Base-by-base conservation (phyloP, 2,888 invertebrate species). In the Acronicta alni region DNA sequence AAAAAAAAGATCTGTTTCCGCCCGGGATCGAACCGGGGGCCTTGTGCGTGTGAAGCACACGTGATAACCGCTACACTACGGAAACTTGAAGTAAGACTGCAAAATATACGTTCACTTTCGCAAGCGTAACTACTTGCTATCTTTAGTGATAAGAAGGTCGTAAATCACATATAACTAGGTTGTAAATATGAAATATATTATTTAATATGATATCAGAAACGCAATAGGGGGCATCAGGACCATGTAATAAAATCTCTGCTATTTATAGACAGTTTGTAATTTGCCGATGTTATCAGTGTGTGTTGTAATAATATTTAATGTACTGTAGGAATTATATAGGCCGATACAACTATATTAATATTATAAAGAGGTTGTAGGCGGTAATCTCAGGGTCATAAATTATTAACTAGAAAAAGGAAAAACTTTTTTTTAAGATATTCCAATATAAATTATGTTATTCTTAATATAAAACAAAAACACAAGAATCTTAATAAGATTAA, bases 11-110 rank as follows among this genome's bases (percentile, higher is more conserved):
- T 9, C 41, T 95, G 95, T 95, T 95, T 95, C 95, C 95, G 95
- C 95, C 95, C 95, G 95, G 95, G 95, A 95, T 95, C 95, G 95
- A 95, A 95, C 95, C 95, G 95, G 95, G 95, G 95, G 90, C 95
- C 95, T 96, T 96, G 96, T 96, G 96, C 96, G 96, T 96, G 96
- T 96, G 96, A 96, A 96, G 96, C 96, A 96, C 96, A 96, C 96
- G 96, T 96, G 96, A 96, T 96, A 96, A 96, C 96, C 96, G 95
- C 96, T 96, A 96, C 96, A 96, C 96, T 96, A 96, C 96, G 95
- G 95, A 95, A 95, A 95, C 95, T 77, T 85, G 41, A 9, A 0
- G 0, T 0, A 0, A 0, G 0, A 0, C 0, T 0, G 1, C 23
- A 8, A 69, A 69, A 67, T 67, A 61, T 7, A 1, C 0, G 37